phyloP scores from a whole-genome alignment of 2,797 vertebrate species.

The Lacerta agilis region DNA sequence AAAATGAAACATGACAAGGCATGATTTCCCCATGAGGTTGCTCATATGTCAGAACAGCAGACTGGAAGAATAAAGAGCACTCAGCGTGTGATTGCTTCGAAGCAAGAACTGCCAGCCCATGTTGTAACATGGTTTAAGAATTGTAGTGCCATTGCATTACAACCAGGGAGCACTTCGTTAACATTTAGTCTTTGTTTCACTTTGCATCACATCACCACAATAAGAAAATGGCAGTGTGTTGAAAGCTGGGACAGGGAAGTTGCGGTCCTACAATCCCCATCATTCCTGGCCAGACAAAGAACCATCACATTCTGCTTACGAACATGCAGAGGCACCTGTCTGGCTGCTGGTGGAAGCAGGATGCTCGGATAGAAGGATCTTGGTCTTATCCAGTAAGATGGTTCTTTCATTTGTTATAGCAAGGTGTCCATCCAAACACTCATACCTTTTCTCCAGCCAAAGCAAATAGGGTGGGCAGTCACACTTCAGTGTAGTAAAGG shows the following conservation, averaged over 20 bases:
- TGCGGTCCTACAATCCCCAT: not conserved
- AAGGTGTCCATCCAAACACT: not conserved
- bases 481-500: conserved; percentile 90
- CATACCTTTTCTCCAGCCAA: conserved; percentile 85
- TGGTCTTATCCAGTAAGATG: not conserved
- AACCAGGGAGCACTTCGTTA: conserved; percentile 47
- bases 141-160: conserved; percentile 16
- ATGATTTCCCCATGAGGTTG: fast-evolving
- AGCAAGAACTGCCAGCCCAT: not conserved
- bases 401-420: not conserved
- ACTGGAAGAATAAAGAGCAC: conserved; percentile 21
- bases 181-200: conserved; percentile 9
- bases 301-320: no score
- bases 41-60: not conserved
- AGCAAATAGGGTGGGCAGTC: conserved; percentile 87
- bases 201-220: not conserved
- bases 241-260: not conserved
- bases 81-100: conserved; percentile 25
- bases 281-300: not conserved
- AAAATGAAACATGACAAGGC: conserved; percentile 50
- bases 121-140: conserved; percentile 38
- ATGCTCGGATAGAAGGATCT: no score
- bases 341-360: no score
- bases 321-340: no score
- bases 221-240: not conserved